These are phyloP conservation scores for Galeruca laticollis DNA, from an alignment of 2,888 invertebrate species.

Conservation along the genomic window DNA sequence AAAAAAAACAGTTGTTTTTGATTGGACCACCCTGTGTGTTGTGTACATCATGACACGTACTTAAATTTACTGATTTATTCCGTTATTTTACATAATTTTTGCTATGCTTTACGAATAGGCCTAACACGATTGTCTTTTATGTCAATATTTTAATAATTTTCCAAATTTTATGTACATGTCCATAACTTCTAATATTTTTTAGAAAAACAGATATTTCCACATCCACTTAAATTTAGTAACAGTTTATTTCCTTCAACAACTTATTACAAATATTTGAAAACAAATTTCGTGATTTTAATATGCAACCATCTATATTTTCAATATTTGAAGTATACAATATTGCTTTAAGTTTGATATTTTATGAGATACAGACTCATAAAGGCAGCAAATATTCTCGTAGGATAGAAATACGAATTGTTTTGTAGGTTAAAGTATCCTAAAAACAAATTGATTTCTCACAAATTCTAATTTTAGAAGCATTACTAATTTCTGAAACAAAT, in stretches of 20 bases:
- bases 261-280: too few species aligned
- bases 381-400: too few species aligned
- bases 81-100: constrained; percentile 35
- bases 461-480: too few species aligned
- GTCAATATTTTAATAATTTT: constrained; percentile 38
- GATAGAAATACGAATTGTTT: too few species aligned
- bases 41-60: constrained; percentile 58
- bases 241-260: constrained; percentile 18
- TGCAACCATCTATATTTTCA: too few species aligned
- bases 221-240: constrained; percentile 27
- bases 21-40: constrained; percentile 24
- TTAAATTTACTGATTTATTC: constrained; percentile 53
- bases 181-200: constrained; percentile 14
- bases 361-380: too few species aligned
- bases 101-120: constrained; percentile 62
- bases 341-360: too few species aligned
- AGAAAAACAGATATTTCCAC: constrained; percentile 26
- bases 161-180: constrained; percentile 25
- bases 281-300: too few species aligned
- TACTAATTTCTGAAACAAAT: too few species aligned
- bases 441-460: too few species aligned
- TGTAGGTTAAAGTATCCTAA: too few species aligned
- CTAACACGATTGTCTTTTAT: constrained; percentile 65
- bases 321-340: too few species aligned
- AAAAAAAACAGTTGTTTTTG: neutral